Evolutionary conservation across 64 coral and sea anemone species (phyloP), one percentile per base, ranked within the genome.

Genomic region (Stichodactyla helianthus): DNA sequence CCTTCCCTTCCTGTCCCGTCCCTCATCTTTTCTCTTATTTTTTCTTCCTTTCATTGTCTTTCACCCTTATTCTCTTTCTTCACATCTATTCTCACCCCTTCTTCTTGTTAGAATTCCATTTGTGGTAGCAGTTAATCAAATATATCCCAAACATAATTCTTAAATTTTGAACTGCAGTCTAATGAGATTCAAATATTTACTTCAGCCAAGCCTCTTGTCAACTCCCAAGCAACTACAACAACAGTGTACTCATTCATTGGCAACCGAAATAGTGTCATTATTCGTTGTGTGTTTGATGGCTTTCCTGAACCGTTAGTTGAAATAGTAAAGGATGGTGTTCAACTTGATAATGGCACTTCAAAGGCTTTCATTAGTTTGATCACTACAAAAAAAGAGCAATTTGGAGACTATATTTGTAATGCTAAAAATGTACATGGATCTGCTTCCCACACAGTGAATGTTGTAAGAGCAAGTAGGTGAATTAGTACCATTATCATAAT

Each of bases 361-460:
- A 25, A 2, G 23, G 55, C 83, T 84, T 20, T 10, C 2, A 17
- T 58, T 12, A 22, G 31, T 16, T 13, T 84, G 22, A 54, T 8
- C 17, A 84, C 83, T 5, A 84, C 5, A 16, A 50, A n/a, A 31
- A 5, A 6, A 51, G 6, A 13, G 35, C 20, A 84, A 16, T 84
- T 84, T 84, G 83, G 83, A 35, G 59, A 58, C 27, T 84, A 60
- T 31, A 11, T 26, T 60, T 84, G 83, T 18, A 51, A 6, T 44
- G 83, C 53, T 17, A 84, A 50, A 7, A 84, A 84, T 19, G 0
- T 5, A 5, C 83, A 63, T 84, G 83, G 83, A 16, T 19, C 18
- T 10, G 35, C 78, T 54, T 11, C 12, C 17, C 78, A 81, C 10
- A 81, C 50, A 20, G 50, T 81, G 26, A 19, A 54, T 17, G 20